Evolutionary conservation across 2,888 invertebrate genomes (phyloP).

Genomic region (Argyra leucocephala): DNA sequence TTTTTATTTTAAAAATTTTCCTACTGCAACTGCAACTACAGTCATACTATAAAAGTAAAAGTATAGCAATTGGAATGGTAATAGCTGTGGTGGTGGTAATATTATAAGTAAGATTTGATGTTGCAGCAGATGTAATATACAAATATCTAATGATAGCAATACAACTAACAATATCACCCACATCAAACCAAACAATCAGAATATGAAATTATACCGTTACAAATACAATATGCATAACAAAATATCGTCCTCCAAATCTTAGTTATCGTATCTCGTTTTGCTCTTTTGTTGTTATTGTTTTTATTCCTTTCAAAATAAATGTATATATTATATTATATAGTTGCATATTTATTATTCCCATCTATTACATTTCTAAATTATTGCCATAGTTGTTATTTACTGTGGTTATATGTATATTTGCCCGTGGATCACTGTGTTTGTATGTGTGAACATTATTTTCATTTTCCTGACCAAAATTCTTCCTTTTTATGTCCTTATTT

Average conservation of each 20-base stretch:
- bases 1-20: too few species aligned
- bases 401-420: too few species aligned
- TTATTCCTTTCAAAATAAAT: too few species aligned
- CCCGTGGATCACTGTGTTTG: neutral
- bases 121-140: too few species aligned
- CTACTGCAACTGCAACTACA: too few species aligned
- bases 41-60: neutral
- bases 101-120: too few species aligned
- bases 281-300: too few species aligned
- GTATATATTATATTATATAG: neutral
- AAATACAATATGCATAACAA: neutral
- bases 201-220: neutral
- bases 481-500: neutral
- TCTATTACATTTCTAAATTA: neutral
- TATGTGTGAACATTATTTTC: neutral
- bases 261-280: neutral
- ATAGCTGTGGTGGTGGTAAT: too few species aligned
- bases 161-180: neutral
- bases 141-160: too few species aligned
- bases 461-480: conserved; percentile 1
- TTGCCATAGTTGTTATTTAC: neutral
- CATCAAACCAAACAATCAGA: neutral
- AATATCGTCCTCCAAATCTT: neutral
- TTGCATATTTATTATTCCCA: neutral
- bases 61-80: neutral